Base-by-base conservation (phyloP, 2,888 invertebrate species). In the Dryobotodes eremita region DNA sequence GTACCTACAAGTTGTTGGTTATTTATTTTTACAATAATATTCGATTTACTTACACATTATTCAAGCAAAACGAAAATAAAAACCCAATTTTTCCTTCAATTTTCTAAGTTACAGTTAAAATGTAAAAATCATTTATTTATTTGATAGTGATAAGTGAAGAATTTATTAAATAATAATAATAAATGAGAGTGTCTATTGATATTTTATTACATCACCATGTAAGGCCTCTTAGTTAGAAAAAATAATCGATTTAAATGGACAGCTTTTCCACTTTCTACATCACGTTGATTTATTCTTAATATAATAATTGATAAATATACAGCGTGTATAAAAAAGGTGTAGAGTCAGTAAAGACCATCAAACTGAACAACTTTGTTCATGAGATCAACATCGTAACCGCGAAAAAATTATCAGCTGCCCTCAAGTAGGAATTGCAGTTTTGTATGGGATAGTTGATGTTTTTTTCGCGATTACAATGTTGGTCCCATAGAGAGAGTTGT, bases 101-200 rank as follows among this genome's bases (percentile, higher is more conserved):
- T 50, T 80, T 69, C 31, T 77, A 64, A 78, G 70, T 81, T 55
- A 75, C 68, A 77, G 26, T 78, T 70, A 36, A 79, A 78, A 85
- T 83, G 79, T 86, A 80, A 80, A 82, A 79, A 82, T 55, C 46
- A 77, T 80, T 85, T 88, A 89, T 89, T 89, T 89, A 90, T 89
- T 88, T 83, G 17, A 82, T 89, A 88, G 84, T 78, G 70, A 66
- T 89, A 90, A 89, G 86, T 57, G 80, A 89, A 87, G 85, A 89
- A 90, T 92, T 92, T 92, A 91, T 91, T 90, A 84, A 82, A 83
- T 88, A 87, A 84, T 73, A 87, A 84, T 73, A 77, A 77, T 85
- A 72, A 82, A 84, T 79, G 71, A 71, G 77, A 84, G 80, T 81
- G 83, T 88, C 84, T 83, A 81, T 81, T 82, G 31, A 85, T 90